Evolutionary conservation across 92 coral and sea anemone genomes (phyloP).

Genomic region (Bergia sp.): DNA sequence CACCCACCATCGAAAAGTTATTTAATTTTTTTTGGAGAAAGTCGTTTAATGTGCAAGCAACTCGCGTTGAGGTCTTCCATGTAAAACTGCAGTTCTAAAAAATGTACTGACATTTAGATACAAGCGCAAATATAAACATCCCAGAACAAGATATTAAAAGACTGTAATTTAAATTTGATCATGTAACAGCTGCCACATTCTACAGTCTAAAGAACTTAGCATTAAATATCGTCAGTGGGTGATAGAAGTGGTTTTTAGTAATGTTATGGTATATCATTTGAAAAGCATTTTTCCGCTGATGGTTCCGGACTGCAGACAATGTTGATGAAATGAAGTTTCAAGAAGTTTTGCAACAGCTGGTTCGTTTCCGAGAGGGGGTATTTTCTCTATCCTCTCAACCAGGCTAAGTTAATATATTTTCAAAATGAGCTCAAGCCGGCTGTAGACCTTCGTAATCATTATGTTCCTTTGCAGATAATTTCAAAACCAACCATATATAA

Average conservation of each 20-base stretch:
- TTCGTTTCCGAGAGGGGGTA: not conserved
- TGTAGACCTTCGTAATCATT: too few relatives aligned
- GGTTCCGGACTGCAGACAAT: not conserved
- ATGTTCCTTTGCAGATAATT: not conserved
- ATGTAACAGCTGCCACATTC: not conserved
- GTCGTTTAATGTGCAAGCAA: not conserved
- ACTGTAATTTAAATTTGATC: too few relatives aligned
- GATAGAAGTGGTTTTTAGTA: not conserved
- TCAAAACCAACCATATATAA: not conserved
- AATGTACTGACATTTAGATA: not conserved
- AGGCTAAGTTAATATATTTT: not conserved
- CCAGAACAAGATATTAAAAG: not conserved
- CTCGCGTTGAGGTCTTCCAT: not conserved
- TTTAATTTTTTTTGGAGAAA: too few relatives aligned
- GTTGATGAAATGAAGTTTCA: not conserved
- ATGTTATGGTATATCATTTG: not conserved
- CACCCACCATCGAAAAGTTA: not conserved
- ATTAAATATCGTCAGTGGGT: not conserved
- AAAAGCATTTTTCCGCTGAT: not conserved
- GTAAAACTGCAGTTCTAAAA: not conserved
- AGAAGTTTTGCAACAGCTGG: not conserved
- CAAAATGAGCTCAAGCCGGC: not conserved
- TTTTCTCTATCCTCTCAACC: not conserved
- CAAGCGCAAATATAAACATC: not conserved
- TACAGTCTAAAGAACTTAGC: not conserved